These are phyloP conservation scores for Pagrus major DNA, from an alignment of 2,113 vertebrate species.

Conservation along the genomic window DNA sequence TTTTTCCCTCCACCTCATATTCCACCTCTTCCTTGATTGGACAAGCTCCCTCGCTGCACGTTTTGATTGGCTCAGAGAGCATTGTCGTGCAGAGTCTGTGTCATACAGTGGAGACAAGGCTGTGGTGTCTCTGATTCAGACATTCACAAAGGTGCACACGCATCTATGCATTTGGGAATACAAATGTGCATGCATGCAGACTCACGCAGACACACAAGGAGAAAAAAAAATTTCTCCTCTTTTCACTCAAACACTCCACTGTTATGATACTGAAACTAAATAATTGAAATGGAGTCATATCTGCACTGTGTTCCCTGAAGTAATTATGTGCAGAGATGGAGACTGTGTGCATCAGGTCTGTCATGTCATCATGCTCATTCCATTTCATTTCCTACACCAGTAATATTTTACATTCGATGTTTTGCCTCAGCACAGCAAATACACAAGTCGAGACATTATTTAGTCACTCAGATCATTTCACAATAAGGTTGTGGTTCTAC, in stretches of 20 bases:
- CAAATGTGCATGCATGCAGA: conserved; percentile 16
- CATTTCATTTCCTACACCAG: conserved; percentile 36
- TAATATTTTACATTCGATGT: conserved; percentile 20
- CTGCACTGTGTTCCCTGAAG: conserved; percentile 38
- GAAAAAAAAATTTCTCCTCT: neutral
- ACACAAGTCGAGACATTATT: conserved; percentile 15
- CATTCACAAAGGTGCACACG: conserved; percentile 18
- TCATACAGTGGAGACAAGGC: conserved; percentile 46
- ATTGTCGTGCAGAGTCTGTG: conserved; percentile 49
- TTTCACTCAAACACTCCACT: conserved; percentile 19
- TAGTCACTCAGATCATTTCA: conserved; percentile 49
- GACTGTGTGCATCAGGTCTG: conserved; percentile 27
- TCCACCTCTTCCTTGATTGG: conserved; percentile 52
- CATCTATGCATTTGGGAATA: conserved; percentile 9
- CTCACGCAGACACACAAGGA: neutral
- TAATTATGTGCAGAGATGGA: conserved; percentile 49
- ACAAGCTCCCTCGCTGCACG: conserved; percentile 20
- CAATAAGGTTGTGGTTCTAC: conserved; percentile 23
- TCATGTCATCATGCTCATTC: conserved; percentile 45
- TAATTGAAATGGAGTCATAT: conserved; percentile 38
- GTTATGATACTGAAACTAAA: conserved; percentile 22
- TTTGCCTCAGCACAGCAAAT: conserved; percentile 18
- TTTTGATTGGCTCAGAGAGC: conserved; percentile 64
- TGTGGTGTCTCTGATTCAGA: conserved; percentile 41
- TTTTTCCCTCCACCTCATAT: conserved; percentile 29